Evolutionary conservation across 2,113 vertebrate species (phyloP).

Genomic region (Menura novaehollandiae): DNA sequence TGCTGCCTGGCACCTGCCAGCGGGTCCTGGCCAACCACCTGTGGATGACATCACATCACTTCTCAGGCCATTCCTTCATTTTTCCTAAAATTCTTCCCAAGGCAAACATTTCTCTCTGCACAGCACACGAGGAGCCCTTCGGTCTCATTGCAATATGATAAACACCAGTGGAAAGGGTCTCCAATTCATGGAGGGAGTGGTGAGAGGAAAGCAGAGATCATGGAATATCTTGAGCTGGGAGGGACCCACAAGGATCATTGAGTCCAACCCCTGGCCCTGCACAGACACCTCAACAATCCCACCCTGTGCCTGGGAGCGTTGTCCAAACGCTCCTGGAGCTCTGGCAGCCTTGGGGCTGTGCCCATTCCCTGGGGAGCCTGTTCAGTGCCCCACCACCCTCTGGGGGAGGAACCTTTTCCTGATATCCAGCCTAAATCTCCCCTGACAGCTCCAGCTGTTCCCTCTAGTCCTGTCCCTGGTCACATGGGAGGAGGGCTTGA

Average conservation of each 20-base stretch:
- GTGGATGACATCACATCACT: not conserved
- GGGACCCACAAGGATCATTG: accelerated
- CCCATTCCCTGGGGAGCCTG: not conserved
- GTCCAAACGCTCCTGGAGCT: not conserved
- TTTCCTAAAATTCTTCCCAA: not conserved
- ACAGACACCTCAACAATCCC: not conserved
- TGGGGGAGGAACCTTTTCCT: not conserved
- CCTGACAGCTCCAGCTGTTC: accelerated
- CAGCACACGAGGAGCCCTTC: accelerated
- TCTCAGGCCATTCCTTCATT: not conserved
- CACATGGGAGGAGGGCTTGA: not conserved
- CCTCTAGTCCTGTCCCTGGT: not conserved
- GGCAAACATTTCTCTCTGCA: not conserved
- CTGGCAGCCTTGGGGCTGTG: not conserved
- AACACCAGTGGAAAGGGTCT: not conserved
- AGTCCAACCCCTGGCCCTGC: accelerated
- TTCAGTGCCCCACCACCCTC: not conserved
- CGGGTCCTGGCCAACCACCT: no score
- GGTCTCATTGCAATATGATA: accelerated
- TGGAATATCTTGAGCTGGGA: not conserved
- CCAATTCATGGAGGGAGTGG: accelerated
- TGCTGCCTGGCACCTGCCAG: not conserved
- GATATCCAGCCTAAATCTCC: accelerated
- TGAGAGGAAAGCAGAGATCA: not conserved
- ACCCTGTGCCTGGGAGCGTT: not conserved